Percentiles rank a stretch among this genome's conserved stretches.
These are phyloP conservation scores for Tiliacea citrago DNA, from an alignment of 2,888 invertebrate genomes.

Conservation along the genomic window DNA sequence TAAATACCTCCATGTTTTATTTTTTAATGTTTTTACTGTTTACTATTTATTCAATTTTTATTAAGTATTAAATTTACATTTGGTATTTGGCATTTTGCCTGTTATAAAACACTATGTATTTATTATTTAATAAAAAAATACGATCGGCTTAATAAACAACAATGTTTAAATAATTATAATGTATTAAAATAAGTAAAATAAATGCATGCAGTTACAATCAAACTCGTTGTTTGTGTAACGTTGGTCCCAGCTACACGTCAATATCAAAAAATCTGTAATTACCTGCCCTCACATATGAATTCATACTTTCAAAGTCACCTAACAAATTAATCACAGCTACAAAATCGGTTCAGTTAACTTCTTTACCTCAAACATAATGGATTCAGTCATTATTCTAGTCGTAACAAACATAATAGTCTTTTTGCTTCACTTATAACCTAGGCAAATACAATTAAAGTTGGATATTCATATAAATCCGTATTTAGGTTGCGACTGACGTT, in stretches of 20 bases:
- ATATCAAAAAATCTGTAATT: too few relatives aligned
- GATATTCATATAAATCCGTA: slow-evolving; percentile 41
- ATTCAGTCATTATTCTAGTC: slow-evolving; percentile 18
- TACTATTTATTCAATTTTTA: too few relatives aligned
- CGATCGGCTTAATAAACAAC: background rate
- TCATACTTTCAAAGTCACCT: slow-evolving; percentile 8
- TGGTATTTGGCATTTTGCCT: too few relatives aligned
- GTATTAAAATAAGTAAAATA: background rate
- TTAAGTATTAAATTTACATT: too few relatives aligned
- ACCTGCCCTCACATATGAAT: background rate
- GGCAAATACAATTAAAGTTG: slow-evolving; percentile 55
- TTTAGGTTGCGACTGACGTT: slow-evolving; percentile 59
- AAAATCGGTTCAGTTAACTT: slow-evolving; percentile 14
- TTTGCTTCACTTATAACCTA: slow-evolving; percentile 53
- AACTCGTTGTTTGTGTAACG: background rate
- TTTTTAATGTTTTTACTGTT: too few relatives aligned
- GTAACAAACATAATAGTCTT: slow-evolving; percentile 9
- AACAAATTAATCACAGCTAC: slow-evolving; percentile 13
- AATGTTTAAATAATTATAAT: background rate
- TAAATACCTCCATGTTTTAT: too few relatives aligned
- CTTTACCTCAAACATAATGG: slow-evolving; percentile 10
- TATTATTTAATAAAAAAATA: background rate
- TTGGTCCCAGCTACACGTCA: too few relatives aligned
- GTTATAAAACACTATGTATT: too few relatives aligned
- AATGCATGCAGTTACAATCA: background rate